Base-by-base conservation (phyloP, 2,797 vertebrate species). In the Amniataba percoides region DNA sequence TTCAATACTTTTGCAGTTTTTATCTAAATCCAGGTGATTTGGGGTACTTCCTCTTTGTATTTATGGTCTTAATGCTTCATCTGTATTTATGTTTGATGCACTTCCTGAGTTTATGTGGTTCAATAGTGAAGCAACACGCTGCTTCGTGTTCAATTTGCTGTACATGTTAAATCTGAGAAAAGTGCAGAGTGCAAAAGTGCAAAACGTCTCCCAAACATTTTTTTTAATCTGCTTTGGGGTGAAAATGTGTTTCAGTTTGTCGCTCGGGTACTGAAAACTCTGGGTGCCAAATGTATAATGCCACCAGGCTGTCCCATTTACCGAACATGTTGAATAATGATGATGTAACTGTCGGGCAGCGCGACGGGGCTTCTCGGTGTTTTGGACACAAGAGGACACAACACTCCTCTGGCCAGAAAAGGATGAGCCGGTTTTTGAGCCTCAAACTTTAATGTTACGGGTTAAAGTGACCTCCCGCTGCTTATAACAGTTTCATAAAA, bases 241-340 rank as follows among this genome's bases (percentile, higher is more conserved):
- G 40, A 71, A 56, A 68, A 52, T 81, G 16, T 34, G 51, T 58
- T 73, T 77, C 19, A 39, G 51, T 58, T 45, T 27, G 42, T 55
- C 11, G 13, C 52, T 62, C 21, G 18, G 60, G 53, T 23, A 1
- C 15, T 45, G 23, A 52, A 49, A 27, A 23, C 46, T 60, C 25
- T 31, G 31, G 25, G 25, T 39, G 71, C 71, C 63, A 78, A 68
- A 43, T 55, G 34, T 49, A 25, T 21, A 53, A 31, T 2, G 21
- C 73, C 51, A 18, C 55, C 7, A 73, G 74, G 58, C 57, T 43
- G 39, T 46, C 34, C 40, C 31, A 31, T 68, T 71, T 55, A 45
- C 74, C 21, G 36, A 75, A 60, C 63, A 65, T 69, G 71, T 55
- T 81, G 59, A 72, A 72, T 58, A 34, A 67, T 46, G 58, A 62